Conservation (phyloP, 1,140 invertebrate species). For the Drosophila guanche region DNA sequence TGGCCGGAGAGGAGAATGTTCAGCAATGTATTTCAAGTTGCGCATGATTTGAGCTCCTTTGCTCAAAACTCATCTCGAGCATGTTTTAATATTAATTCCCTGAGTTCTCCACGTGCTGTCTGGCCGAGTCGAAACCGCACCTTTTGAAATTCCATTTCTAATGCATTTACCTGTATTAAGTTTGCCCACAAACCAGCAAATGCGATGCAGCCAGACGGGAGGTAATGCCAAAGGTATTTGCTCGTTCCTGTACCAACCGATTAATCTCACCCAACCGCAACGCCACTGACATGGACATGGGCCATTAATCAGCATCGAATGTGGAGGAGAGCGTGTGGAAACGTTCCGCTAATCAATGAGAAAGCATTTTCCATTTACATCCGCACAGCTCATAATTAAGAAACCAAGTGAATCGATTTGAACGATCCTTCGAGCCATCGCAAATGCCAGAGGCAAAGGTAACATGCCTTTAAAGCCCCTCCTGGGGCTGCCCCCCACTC, state of each 20-base stretch:
- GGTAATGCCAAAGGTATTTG: neutral
- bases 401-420: conserved; percentile 32
- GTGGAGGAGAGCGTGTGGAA: conserved; percentile 9
- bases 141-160: neutral
- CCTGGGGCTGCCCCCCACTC: conserved; percentile 23
- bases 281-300: conserved; percentile 14
- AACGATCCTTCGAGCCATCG: neutral
- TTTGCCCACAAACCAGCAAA: conserved; percentile 33
- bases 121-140: neutral
- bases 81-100: conserved; percentile 40
- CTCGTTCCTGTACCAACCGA: conserved; percentile 5
- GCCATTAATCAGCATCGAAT: conserved; percentile 64
- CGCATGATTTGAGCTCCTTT: conserved; percentile 35
- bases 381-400: conserved; percentile 34
- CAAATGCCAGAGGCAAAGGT: conserved; percentile 14
- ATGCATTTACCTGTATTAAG: conserved; percentile 34
- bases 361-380: conserved; percentile 54
- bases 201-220: conserved; percentile 23
- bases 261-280: conserved; percentile 11
- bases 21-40: conserved; percentile 51
- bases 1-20: conserved; percentile 27
- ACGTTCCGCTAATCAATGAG: conserved; percentile 57
- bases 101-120: neutral
- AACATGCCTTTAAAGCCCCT: conserved; percentile 40
- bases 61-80: conserved; percentile 10